These are phyloP conservation scores for Linepithema humile DNA, from an alignment of 1,140 invertebrate species.

Conservation along the genomic window DNA sequence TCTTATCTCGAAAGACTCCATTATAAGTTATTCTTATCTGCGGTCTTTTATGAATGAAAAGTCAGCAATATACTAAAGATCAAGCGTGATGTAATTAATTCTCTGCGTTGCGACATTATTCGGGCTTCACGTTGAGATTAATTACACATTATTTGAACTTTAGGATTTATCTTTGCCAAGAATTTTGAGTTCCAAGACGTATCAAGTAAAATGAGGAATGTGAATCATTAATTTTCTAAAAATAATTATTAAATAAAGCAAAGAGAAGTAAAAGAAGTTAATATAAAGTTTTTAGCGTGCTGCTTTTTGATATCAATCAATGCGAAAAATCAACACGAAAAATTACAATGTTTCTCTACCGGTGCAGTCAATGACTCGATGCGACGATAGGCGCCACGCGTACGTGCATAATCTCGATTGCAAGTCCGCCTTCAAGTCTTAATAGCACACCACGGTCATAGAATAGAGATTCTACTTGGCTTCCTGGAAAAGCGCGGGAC, in stretches of 20 bases:
- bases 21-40: constrained; percentile 9
- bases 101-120: background rate
- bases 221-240: background rate
- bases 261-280: too few species aligned
- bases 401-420: constrained; percentile 40
- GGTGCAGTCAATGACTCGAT: background rate
- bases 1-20: background rate
- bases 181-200: background rate
- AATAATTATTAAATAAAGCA: background rate
- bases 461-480: constrained; percentile 65
- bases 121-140: background rate
- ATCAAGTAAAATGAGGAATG: background rate
- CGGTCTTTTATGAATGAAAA: background rate
- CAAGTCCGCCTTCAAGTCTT: constrained; percentile 8
- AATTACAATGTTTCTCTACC: background rate
- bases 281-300: background rate
- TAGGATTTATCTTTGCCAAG: background rate
- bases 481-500: constrained; percentile 56
- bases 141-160: constrained; percentile 14
- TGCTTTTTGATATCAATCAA: background rate
- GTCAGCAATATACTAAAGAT: background rate
- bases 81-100: background rate
- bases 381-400: constrained; percentile 51
- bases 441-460: constrained; percentile 39
- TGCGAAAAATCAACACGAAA: background rate